phyloP scores from a whole-genome alignment of 2,888 invertebrate genomes.

The Drosophila nr. perissopoda region DNA sequence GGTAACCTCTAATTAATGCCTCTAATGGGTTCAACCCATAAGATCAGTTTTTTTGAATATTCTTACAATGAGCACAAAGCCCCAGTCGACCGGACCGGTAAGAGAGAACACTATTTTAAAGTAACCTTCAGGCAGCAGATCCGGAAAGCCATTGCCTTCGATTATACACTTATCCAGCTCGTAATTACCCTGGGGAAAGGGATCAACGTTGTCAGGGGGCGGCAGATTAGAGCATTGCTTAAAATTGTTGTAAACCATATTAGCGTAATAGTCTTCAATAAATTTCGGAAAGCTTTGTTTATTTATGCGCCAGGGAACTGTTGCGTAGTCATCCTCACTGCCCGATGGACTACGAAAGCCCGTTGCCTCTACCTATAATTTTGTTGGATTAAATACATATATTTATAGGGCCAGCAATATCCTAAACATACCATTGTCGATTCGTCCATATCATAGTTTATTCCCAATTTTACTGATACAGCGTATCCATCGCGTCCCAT shows the following conservation, averaged over 20 bases:
- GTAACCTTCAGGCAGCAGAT: constrained; percentile 52
- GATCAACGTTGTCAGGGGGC: not conserved
- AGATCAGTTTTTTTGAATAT: constrained; percentile 17
- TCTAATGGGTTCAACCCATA: constrained; percentile 13
- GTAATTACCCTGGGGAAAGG: constrained; percentile 5
- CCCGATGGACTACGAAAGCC: constrained; percentile 50
- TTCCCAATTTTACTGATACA: not conserved
- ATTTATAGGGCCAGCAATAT: not conserved
- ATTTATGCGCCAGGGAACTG: constrained; percentile 33
- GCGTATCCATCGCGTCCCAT: constrained; percentile 27
- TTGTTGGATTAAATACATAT: not conserved
- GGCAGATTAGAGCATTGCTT: constrained; percentile 39
- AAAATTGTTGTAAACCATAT: constrained; percentile 45
- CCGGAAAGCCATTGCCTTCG: constrained; percentile 51
- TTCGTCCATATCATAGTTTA: constrained; percentile 33
- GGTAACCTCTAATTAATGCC: not conserved
- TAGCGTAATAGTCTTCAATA: constrained; percentile 32
- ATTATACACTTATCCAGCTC: constrained; percentile 25
- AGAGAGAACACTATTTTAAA: constrained; percentile 37
- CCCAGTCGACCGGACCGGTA: constrained; percentile 47
- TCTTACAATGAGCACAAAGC: constrained; percentile 7
- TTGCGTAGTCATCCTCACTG: constrained; percentile 50
- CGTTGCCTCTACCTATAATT: not conserved
- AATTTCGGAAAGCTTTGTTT: constrained; percentile 22
- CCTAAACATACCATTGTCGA: constrained; percentile 21